phyloP scores from a whole-genome alignment of 2,888 invertebrate species.

The Ephialtes manifestator region DNA sequence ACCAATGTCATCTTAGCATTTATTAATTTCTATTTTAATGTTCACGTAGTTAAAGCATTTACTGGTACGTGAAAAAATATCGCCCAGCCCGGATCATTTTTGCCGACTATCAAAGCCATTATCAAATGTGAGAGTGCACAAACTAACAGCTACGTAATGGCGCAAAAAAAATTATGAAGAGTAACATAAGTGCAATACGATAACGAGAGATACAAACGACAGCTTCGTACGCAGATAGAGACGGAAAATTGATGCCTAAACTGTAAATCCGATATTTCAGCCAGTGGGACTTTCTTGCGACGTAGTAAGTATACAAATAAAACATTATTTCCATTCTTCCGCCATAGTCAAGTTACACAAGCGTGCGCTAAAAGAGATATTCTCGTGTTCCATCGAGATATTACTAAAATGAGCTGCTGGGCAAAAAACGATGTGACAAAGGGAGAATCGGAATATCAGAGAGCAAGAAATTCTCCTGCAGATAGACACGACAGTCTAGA shows the following conservation, averaged over 20 bases:
- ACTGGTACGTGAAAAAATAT: too few species aligned
- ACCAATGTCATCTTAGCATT: too few species aligned
- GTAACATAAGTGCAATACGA: not conserved
- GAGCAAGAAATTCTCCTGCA: slow-evolving; percentile 38
- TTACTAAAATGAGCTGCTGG: slow-evolving; percentile 5
- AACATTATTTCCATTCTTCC: not conserved
- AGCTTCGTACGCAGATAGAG: not conserved
- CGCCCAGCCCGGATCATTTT: not conserved
- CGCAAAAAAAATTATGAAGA: not conserved
- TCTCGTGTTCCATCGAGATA: slow-evolving; percentile 30
- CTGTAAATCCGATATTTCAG: slow-evolving; percentile 30
- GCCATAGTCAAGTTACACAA: not conserved
- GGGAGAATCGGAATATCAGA: slow-evolving; percentile 50
- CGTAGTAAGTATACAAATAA: not conserved
- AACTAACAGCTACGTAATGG: slow-evolving; percentile 4
- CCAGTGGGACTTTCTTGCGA: slow-evolving; percentile 27
- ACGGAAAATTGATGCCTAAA: slow-evolving; percentile 17
- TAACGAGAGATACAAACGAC: slow-evolving; percentile 23
- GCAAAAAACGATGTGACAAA: not conserved
- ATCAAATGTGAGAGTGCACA: slow-evolving; percentile 23
- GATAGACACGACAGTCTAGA: not conserved
- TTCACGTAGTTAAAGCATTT: too few species aligned
- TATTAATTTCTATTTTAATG: too few species aligned
- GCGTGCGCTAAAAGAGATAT: slow-evolving; percentile 8
- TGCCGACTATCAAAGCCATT: slow-evolving; percentile 17